Base-by-base conservation (phyloP, 2,113 vertebrate species). In the Corythornis cristatus region DNA sequence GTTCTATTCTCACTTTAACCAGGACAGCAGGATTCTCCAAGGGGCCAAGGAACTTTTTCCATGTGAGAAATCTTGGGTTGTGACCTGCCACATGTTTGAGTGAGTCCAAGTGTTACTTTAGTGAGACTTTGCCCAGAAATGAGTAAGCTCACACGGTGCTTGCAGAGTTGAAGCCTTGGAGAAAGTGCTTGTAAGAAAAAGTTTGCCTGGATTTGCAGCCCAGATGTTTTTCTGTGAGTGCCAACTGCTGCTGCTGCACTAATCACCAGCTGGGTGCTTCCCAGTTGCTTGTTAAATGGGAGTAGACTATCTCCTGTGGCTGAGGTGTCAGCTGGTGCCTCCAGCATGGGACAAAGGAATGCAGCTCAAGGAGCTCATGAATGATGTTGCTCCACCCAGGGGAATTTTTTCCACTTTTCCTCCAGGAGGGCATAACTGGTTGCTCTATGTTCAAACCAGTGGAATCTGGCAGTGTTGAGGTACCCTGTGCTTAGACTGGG, bases 341-440 rank as follows among this genome's bases (percentile, higher is more conserved):
- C 26, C 53, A 57, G 54, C 21, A 51, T 20, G 45, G 40, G 40
- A 22, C 28, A 60, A 57, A 77, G 14, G 5, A 51, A 22, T 4
- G 10, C 0, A 5, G 11, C 2, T 33, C 8, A 11, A 33, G 17
- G 6, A 31, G 8, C 0, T 51, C 5, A 8, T 9, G 2, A 0
- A 1, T 7, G 5, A 19, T 40, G 11, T 26, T 81, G 2, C 20
- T 73, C 1, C 3, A 5, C 0, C 0, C 5, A 28, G 8, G 22
- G 21, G 29, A 22, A 22, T 66, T 60, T 71, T 4, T 23, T 33
- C 25, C 22, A 28, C 33, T 86, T 53, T 60, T 77, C 18, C 17
- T 84, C 6, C 21, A 29, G 37, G 6, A 35, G 12, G 20, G 2
- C 9, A 9, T 2, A 65, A 7, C 14, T n/a, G 6, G 50, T 81